These are phyloP conservation scores for Thaleichthys pacificus DNA, from an alignment of 2,797 vertebrate genomes.

Conservation along the genomic window DNA sequence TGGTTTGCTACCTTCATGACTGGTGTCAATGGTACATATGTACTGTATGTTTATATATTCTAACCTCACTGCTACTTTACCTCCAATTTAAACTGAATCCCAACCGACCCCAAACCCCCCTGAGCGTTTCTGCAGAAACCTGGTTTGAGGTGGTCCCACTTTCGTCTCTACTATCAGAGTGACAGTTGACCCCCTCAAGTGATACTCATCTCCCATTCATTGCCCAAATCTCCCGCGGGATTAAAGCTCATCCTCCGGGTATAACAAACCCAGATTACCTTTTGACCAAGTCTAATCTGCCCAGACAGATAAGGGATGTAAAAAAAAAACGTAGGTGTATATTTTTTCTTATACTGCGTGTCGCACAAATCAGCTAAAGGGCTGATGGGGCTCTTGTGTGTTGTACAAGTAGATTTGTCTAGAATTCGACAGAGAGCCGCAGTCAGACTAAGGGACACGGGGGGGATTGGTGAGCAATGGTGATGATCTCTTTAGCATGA, in stretches of 20 bases:
- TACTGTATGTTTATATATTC: conserved; percentile 22
- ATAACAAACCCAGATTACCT: conserved; percentile 25
- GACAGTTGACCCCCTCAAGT: conserved; percentile 2
- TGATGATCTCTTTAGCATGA: no score
- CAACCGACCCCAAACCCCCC: conserved; percentile 24
- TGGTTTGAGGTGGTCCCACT: conserved; percentile 43
- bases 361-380: not conserved
- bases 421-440: no score
- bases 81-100: conserved; percentile 43
- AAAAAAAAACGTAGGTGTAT: not conserved
- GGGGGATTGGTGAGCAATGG: no score
- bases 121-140: conserved; percentile 45
- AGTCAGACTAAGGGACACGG: no score
- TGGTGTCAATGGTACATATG: no score
- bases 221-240: conserved; percentile 9
- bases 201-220: conserved; percentile 26
- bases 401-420: no score
- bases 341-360: not conserved
- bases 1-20: no score
- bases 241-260: conserved; percentile 16
- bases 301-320: conserved; percentile 5
- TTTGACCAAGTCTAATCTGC: conserved; percentile 17
- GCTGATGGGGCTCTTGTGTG: not conserved
- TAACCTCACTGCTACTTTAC: conserved; percentile 58
- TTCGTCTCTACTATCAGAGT: conserved; percentile 22